Conservation (phyloP, 2,888 invertebrate genomes). For the Aleiodes leptofemur region DNA sequence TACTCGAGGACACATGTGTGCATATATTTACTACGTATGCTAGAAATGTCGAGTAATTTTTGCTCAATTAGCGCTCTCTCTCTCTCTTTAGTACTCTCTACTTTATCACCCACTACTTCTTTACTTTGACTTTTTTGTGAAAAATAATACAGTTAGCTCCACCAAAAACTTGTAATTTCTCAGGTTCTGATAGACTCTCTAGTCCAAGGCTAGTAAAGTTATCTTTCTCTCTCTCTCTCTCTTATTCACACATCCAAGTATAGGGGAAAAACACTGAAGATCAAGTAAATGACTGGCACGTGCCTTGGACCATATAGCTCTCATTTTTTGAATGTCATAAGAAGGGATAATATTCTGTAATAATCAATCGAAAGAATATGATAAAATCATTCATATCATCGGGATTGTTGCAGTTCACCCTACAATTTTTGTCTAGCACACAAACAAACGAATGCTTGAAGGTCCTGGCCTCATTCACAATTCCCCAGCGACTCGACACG, state of each 20-base stretch:
- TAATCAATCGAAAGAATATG: no score
- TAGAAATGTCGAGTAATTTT: neutral
- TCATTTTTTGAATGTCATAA: neutral
- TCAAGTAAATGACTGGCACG: conserved; percentile 4
- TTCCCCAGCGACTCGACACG: conserved; percentile 62
- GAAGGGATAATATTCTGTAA: no score
- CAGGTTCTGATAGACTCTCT: no score
- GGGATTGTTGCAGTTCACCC: no score
- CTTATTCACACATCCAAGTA: neutral
- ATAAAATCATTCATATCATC: no score
- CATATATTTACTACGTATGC: neutral
- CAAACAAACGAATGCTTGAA: conserved; percentile 55
- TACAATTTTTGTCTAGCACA: no score
- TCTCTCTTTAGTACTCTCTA: no score
- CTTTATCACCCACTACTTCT: no score
- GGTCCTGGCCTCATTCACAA: conserved; percentile 68
- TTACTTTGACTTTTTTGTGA: no score
- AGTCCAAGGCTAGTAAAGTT: no score
- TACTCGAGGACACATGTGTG: conserved; percentile 56
- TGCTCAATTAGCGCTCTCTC: conserved; percentile 6
- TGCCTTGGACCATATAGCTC: neutral
- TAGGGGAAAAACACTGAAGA: neutral
- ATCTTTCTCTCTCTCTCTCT: neutral
- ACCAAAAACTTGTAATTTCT: no score
- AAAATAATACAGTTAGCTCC: no score